These are phyloP conservation scores for Anas acuta DNA, from an alignment of 2,797 vertebrate genomes.

Conservation along the genomic window DNA sequence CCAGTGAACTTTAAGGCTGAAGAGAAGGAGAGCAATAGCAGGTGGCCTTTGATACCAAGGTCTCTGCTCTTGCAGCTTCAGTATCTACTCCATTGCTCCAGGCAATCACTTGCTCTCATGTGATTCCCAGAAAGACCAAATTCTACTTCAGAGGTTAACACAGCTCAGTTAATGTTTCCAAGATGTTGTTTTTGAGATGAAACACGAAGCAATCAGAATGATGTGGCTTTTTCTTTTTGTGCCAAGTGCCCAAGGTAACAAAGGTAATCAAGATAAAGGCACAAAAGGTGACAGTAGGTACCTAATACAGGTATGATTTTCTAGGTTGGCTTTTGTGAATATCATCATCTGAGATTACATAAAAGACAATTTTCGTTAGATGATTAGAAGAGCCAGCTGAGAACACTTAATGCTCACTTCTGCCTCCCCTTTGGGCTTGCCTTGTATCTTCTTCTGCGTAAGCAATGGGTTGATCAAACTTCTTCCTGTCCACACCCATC, in stretches of 20 bases:
- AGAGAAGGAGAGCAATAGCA: background rate
- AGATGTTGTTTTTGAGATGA: background rate
- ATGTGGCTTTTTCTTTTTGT: background rate
- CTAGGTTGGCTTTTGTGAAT: background rate
- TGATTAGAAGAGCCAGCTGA: background rate
- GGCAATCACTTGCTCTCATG: constrained; percentile 16
- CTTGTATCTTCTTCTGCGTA: background rate
- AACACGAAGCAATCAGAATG: constrained; percentile 12
- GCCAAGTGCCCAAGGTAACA: background rate
- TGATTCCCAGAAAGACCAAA: constrained; percentile 23
- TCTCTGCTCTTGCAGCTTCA: background rate
- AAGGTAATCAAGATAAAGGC: constrained; percentile 27
- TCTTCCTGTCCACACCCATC: background rate
- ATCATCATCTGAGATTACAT: background rate
- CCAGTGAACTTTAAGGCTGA: background rate
- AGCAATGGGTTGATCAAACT: background rate
- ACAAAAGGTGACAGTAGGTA: background rate
- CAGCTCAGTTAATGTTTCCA: constrained; percentile 6
- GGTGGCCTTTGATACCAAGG: constrained; percentile 2
- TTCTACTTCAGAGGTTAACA: background rate
- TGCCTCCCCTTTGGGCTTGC: background rate
- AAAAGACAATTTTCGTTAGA: background rate
- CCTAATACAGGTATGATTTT: background rate
- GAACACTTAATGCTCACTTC: background rate
- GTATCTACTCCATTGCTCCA: background rate